These are phyloP conservation scores for Diplodus puntazzo DNA, from an alignment of 2,797 vertebrate genomes.

Conservation along the genomic window DNA sequence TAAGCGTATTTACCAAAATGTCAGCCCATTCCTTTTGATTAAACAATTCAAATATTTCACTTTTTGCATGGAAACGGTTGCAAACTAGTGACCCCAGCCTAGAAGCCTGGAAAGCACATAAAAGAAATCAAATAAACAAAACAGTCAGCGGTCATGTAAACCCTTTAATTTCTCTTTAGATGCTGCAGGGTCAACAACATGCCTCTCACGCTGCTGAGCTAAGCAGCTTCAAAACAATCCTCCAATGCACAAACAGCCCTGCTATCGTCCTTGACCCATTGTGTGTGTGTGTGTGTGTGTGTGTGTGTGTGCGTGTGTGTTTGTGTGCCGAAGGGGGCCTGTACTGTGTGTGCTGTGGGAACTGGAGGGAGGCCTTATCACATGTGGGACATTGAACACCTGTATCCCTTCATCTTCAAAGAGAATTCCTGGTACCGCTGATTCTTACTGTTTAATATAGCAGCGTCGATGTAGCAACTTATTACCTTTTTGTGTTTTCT, in stretches of 20 bases:
- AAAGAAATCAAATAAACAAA: background rate
- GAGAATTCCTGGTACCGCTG: slow-evolving; percentile 50
- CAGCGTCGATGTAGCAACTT: slow-evolving; percentile 66
- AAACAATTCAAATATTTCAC: too few relatives aligned
- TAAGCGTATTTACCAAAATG: too few relatives aligned
- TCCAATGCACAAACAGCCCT: slow-evolving; percentile 26
- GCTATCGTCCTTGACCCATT: slow-evolving; percentile 82
- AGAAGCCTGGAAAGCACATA: background rate
- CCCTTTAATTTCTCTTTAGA: background rate
- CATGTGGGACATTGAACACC: slow-evolving; percentile 90
- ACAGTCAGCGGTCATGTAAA: background rate
- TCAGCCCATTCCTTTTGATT: too few relatives aligned
- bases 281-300: slow-evolving; percentile 46
- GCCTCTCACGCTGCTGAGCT: background rate
- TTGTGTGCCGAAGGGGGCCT: slow-evolving; percentile 35
- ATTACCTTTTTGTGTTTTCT: slow-evolving; percentile 8
- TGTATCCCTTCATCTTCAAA: slow-evolving; percentile 78
- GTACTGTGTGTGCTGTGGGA: slow-evolving; percentile 67
- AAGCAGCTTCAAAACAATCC: slow-evolving; percentile 40
- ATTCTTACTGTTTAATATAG: slow-evolving; percentile 52
- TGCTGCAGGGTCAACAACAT: background rate
- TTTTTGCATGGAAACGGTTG: background rate
- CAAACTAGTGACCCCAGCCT: background rate
- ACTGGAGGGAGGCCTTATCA: slow-evolving; percentile 73
- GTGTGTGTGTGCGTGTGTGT: slow-evolving; percentile 30